Conservation (phyloP, 2,888 invertebrate genomes). For the Phytoseiulus persimilis region DNA sequence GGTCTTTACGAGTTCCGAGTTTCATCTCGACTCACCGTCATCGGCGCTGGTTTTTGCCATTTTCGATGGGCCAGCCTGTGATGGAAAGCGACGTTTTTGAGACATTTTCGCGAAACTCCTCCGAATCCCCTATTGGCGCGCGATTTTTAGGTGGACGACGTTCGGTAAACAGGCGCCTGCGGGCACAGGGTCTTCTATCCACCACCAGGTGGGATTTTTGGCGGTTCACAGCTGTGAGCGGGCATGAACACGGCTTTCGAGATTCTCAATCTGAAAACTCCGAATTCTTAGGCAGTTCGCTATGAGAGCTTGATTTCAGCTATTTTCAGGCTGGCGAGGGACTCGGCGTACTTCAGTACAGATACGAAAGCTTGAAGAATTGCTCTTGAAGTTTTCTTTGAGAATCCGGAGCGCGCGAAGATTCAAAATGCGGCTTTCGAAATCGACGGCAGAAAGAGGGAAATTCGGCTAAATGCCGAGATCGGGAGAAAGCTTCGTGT, state of each 20-base stretch:
- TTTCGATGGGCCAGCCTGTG: neutral
- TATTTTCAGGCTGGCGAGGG: no score
- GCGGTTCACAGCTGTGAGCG: neutral
- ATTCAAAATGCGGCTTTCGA: neutral
- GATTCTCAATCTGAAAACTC: neutral
- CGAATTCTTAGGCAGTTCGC: no score
- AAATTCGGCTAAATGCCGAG: neutral
- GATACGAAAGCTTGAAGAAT: no score
- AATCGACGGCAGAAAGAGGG: neutral
- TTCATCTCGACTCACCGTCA: neutral
- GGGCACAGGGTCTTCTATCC: neutral
- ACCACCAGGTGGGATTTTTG: no score
- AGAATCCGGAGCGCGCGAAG: neutral
- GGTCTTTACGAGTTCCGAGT: neutral
- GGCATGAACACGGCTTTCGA: neutral
- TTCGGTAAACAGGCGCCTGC: neutral
- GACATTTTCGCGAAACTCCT: neutral
- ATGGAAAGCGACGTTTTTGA: conserved; percentile 21
- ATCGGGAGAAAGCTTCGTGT: no score
- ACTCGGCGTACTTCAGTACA: no score
- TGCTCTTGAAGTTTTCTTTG: no score
- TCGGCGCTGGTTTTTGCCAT: neutral
- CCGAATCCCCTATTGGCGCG: neutral
- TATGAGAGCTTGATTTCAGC: no score
- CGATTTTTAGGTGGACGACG: neutral